These are phyloP conservation scores for Tubulanus polymorphus DNA, from an alignment of 2,888 invertebrate genomes.

Conservation along the genomic window DNA sequence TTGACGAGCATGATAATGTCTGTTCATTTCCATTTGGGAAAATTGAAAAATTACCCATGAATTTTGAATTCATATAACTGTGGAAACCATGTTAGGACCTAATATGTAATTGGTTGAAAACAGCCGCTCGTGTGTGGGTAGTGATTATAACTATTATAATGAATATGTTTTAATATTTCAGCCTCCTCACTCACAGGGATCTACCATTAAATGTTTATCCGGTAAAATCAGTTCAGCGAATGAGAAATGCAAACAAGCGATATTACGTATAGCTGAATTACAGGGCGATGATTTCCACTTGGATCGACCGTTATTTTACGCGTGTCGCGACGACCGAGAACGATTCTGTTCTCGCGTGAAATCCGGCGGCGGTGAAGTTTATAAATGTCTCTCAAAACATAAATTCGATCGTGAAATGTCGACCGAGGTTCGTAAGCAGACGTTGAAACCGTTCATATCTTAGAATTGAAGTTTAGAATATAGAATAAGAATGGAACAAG, in stretches of 20 bases:
- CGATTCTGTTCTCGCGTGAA: slow-evolving; percentile 67
- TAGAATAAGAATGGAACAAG: too few species aligned
- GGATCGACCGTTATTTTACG: slow-evolving; percentile 83
- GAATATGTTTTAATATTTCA: slow-evolving; percentile 14
- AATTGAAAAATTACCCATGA: too few species aligned
- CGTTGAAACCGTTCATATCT: too few species aligned
- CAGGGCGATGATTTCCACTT: slow-evolving; percentile 84
- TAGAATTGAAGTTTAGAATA: too few species aligned
- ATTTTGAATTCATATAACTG: too few species aligned
- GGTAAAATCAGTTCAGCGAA: slow-evolving; percentile 59
- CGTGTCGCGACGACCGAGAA: slow-evolving; percentile 80
- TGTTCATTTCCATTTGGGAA: too few species aligned
- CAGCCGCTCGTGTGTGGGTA: neutral
- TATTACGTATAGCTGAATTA: slow-evolving; percentile 79
- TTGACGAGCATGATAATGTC: neutral
- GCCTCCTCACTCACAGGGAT: slow-evolving; percentile 66
- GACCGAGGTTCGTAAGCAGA: too few species aligned
- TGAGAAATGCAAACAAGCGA: slow-evolving; percentile 70
- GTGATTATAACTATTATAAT: neutral
- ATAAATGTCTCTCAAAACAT: slow-evolving; percentile 82
- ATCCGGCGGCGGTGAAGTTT: slow-evolving; percentile 77
- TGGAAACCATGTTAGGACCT: too few species aligned
- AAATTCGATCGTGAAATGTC: slow-evolving; percentile 69
- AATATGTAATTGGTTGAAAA: neutral
- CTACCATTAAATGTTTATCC: slow-evolving; percentile 79